Evolutionary conservation across 37 sponge, comb jelly and placozoan genomes (phyloP).

Genomic region (Geodia barretti): DNA sequence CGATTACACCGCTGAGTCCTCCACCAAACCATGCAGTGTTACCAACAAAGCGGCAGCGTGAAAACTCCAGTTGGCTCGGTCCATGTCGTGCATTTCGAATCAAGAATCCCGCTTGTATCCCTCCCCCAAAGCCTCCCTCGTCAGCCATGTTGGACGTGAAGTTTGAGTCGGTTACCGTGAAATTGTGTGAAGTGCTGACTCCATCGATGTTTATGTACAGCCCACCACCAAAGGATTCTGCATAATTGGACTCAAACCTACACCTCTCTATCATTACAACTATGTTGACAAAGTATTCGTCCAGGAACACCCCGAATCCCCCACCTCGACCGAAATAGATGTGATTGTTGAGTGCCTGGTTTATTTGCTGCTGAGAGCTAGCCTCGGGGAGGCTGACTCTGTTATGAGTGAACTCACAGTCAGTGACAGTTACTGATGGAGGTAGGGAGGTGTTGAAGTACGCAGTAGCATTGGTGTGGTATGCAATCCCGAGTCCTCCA

Average conservation of each 20-base stretch:
- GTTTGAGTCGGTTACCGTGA: conserved; percentile 6
- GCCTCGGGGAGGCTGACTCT: not conserved
- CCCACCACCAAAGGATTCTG: conserved; percentile 50
- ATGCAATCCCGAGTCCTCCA: conserved; percentile 45
- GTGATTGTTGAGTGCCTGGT: conserved; percentile 18
- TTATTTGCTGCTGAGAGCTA: not conserved
- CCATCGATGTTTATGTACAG: conserved; percentile 24
- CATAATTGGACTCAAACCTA: conserved; percentile 35
- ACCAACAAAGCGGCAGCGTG: conserved; percentile 25
- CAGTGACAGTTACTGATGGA: not conserved
- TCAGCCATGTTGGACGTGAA: conserved; percentile 22
- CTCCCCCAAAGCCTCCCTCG: conserved; percentile 31
- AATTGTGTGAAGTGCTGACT: conserved; percentile 8
- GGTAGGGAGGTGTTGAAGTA: not conserved
- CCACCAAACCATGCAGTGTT: conserved; percentile 46
- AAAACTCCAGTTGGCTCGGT: not conserved
- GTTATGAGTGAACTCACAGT: conserved; percentile 23
- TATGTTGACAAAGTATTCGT: conserved; percentile 1
- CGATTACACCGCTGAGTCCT: conserved; percentile 15
- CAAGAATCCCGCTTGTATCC: conserved; percentile 18
- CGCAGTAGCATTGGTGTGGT: not conserved
- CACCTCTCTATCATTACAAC: conserved; percentile 8
- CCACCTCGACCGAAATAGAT: conserved; percentile 62
- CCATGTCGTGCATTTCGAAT: not conserved
- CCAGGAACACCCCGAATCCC: conserved; percentile 33